Base-by-base conservation (phyloP, 1,140 invertebrate species). In the Bombus impatiens region DNA sequence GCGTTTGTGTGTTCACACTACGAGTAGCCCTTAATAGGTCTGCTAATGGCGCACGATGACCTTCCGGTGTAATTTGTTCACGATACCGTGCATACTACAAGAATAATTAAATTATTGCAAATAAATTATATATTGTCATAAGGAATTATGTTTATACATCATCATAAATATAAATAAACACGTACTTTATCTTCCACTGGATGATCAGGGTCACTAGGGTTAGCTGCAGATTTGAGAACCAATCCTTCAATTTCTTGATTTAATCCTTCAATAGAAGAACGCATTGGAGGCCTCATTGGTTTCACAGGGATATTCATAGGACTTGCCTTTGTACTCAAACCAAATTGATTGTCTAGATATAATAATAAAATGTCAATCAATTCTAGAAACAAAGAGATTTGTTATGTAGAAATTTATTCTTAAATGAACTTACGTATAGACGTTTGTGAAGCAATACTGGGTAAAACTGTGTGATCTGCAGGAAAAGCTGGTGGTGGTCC, bases 1-100 rank as follows among this genome's bases (percentile, higher is more conserved):
- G 98, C 35, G 98, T 98, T 95, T 98, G 98, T 28, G 98, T 98
- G 93, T 98, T 97, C 62, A 98, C 97, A 87, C 97, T 98, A 77
- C 97, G 96, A 37, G 96, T 97, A 37, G 96, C 96, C 85, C 97
- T 95, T 57, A 97, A 95, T 28, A 98, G 94, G 91, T 98, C 98
- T 32, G 97, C 97, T 80, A 98, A 94, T 37, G 98, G 98, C 57
- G 98, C 98, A 88, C 97, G 95, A 92, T 98, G 98, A 57, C 98
- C 98, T 96, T 98, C 98, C 32, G 97, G 97, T 77, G 97, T 97
- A n/a, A 96, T 95, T 90, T 95, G 95, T 78, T 95, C 95, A 42
- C 94, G 94, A 93, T 94, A 95, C 93, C 93, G 93, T 79, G 94
- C 94, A 84, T 95, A 95, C 95, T 95, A 71, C 13, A 86, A 77